Evolutionary conservation across 2,888 invertebrate species (phyloP), one percentile per base, ranked within the genome.

Genomic region (Lymantria monacha): DNA sequence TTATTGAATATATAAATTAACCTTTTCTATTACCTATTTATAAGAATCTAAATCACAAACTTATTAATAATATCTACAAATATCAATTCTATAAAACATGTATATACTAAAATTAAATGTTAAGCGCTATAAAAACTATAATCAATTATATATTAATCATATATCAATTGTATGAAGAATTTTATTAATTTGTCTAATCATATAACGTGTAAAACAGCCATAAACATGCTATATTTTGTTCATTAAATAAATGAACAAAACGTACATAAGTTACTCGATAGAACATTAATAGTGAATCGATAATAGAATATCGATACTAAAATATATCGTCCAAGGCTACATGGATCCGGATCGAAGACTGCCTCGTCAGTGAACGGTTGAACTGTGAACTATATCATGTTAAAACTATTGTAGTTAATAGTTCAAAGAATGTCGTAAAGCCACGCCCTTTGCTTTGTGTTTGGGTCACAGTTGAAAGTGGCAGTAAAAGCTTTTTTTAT

Each of bases 331-430:
- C 78, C 90, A 90, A 89, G 90, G 90, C 78, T 84, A 55, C 45
- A 63, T 68, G 69, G 68, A 81, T 80, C 87, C 89, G 87, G 86
- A 86, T 85, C 73, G 83, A 82, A 79, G 82, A 85, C 75, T 61
- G 62, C 42, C 70, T 61, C 55, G 61, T 55, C 73, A 69, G 85
- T 82, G 84, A 89, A 72, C 70, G 86, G 81, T 52, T 83, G 84
- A 85, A 84, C 89, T 87, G 83, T 89, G 89, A 90, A 90, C 88
- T 87, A 42, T 49, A 85, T 85, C 81, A 76, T 69, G 69, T 71
- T 66, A 52, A 55, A 60, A 64, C 63, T 51, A 59, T 64, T 67
- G 64, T 61, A 46, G 55, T 67, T 68, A 57, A 63, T 57, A 67
- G 52, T 75, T 79, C 69, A 69, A 86, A 82, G 86, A 86, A 88